These are phyloP conservation scores for Oreochromis mossambicus DNA, from an alignment of 2,797 vertebrate genomes.

Conservation along the genomic window DNA sequence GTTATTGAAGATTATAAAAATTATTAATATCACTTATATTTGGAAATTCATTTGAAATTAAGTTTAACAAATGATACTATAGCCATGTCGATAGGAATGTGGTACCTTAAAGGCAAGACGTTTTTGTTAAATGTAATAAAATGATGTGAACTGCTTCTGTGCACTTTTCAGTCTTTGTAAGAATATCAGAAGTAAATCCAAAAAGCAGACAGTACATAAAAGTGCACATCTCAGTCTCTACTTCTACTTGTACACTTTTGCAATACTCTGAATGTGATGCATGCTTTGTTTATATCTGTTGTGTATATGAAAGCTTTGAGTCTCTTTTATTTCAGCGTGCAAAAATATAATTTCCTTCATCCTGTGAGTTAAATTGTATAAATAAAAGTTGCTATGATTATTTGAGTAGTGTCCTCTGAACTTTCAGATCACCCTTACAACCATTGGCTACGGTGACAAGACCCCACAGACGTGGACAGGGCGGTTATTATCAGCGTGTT, in stretches of 20 bases:
- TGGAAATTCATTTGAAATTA: neutral
- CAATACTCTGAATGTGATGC: neutral
- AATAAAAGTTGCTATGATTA: neutral
- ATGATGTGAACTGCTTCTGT: rapidly evolving
- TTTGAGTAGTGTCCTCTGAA: slow-evolving; percentile 6
- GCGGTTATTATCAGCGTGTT: slow-evolving; percentile 91
- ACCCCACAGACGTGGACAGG: slow-evolving; percentile 96
- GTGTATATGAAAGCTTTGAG: neutral
- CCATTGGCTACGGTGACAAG: slow-evolving; percentile 98
- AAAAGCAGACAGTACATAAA: neutral
- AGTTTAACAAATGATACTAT: neutral
- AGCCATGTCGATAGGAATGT: neutral
- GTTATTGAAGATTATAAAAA: neutral
- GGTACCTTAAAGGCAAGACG: neutral
- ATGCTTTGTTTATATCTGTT: rapidly evolving
- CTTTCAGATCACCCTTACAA: slow-evolving; percentile 92
- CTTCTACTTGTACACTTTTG: neutral
- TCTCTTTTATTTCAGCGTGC: neutral
- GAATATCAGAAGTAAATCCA: neutral
- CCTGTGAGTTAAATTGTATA: neutral
- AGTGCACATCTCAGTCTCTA: neutral
- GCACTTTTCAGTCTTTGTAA: neutral
- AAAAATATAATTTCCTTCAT: neutral
- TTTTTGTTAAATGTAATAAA: neutral
- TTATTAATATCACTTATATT: neutral